Evolutionary conservation across 2,888 invertebrate genomes (phyloP).

Genomic region (Disparrhopalites patrizii): DNA sequence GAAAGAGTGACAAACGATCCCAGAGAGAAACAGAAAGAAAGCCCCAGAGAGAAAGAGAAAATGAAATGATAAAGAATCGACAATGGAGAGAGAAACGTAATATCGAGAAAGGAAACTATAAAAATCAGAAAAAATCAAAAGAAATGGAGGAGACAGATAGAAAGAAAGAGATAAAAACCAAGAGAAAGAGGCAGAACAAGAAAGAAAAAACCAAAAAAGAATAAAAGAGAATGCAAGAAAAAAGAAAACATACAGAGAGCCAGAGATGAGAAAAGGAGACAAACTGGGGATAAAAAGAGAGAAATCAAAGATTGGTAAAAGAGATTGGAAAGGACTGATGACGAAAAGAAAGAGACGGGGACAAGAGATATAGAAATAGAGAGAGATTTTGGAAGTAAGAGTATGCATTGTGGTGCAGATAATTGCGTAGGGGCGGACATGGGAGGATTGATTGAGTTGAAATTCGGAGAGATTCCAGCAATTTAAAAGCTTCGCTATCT

Average conservation of each 20-base stretch:
- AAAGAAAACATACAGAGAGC: not conserved
- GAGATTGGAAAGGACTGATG: too few species aligned
- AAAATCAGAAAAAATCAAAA: not conserved
- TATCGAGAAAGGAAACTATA: not conserved
- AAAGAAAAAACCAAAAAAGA: not conserved
- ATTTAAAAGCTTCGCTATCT: constrained; percentile 32
- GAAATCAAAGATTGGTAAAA: too few species aligned
- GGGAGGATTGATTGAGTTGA: constrained; percentile 28
- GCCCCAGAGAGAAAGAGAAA: too few species aligned
- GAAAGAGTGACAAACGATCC: too few species aligned
- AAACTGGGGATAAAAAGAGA: too few species aligned
- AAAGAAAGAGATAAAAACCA: not conserved
- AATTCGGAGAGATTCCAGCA: constrained; percentile 24
- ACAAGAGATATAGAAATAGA: not conserved
- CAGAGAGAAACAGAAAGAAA: too few species aligned
- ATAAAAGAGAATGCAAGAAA: not conserved
- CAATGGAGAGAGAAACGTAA: not conserved
- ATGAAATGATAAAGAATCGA: not conserved
- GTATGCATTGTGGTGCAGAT: constrained; percentile 14
- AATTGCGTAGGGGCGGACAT: constrained; percentile 24
- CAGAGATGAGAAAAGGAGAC: not conserved
- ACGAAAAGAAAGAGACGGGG: not conserved
- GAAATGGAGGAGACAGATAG: not conserved
- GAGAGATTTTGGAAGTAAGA: not conserved
- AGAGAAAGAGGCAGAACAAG: too few species aligned